These are phyloP conservation scores for Tricholaema leucomelas DNA, from an alignment of 2,113 vertebrate genomes.

Conservation along the genomic window DNA sequence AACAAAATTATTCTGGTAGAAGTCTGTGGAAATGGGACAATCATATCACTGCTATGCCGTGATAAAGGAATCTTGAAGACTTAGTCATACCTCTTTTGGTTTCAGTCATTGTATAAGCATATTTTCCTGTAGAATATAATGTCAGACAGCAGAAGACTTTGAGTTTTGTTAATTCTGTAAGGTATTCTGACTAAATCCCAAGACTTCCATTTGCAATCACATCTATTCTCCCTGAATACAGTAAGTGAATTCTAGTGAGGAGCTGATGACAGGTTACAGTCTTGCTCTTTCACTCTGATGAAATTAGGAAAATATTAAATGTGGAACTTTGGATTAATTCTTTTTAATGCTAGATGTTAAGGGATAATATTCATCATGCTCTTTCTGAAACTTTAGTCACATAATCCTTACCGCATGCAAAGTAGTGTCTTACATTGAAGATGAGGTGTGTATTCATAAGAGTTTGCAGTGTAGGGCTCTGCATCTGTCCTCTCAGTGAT, in stretches of 20 bases:
- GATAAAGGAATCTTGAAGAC: not conserved
- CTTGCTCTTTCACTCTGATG: constrained; percentile 1
- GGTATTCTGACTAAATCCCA: not conserved
- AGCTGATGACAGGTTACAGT: constrained; percentile 12
- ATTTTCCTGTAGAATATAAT: not conserved
- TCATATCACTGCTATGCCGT: no score
- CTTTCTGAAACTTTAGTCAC: not conserved
- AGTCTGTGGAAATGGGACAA: not conserved
- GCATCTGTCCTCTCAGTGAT: not conserved
- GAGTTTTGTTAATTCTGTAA: not conserved
- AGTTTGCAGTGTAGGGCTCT: not conserved
- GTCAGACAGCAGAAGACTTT: not conserved
- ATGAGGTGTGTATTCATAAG: not conserved
- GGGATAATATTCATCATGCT: constrained; percentile 1
- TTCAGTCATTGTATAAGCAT: not conserved
- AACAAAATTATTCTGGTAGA: not conserved
- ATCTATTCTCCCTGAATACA: not conserved
- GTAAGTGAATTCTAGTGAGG: constrained; percentile 2
- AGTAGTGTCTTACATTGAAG: not conserved
- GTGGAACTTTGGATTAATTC: not conserved
- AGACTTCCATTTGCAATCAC: constrained; percentile 13
- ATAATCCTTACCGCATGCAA: not conserved
- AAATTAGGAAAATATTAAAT: not conserved
- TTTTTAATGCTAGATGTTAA: constrained; percentile 29
- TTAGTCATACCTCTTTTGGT: not conserved